Evolutionary conservation across 2,888 invertebrate genomes (phyloP).

Genomic region (Drosophila limbata): DNA sequence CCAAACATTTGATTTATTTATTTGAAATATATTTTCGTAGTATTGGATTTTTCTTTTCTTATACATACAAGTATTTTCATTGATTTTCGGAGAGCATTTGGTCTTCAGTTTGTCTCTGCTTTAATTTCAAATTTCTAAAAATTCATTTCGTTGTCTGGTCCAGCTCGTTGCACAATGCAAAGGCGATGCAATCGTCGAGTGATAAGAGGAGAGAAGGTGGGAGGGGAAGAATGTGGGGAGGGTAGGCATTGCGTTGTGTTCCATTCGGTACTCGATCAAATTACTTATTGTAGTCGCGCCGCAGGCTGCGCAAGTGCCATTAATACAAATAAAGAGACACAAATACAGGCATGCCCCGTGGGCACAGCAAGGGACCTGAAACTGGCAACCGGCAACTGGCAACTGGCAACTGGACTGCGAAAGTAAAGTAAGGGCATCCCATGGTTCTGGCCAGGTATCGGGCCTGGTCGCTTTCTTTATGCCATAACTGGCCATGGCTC

Average conservation of each 20-base stretch:
- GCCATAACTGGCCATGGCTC: slow-evolving; percentile 44
- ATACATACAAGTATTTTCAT: not conserved
- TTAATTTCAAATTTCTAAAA: slow-evolving; percentile 40
- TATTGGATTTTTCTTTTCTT: not conserved
- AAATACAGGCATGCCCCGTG: slow-evolving; percentile 56
- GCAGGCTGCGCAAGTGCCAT: slow-evolving; percentile 79
- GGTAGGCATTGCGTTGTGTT: slow-evolving; percentile 30
- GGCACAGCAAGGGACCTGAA: slow-evolving; percentile 20
- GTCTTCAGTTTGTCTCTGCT: slow-evolving; percentile 3
- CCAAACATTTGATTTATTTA: not conserved
- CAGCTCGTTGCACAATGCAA: slow-evolving; percentile 62
- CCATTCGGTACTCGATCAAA: slow-evolving; percentile 73
- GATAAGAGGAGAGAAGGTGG: slow-evolving; percentile 16
- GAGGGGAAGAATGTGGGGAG: not conserved
- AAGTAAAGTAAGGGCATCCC: slow-evolving; percentile 13
- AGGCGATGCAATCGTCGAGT: slow-evolving; percentile 48
- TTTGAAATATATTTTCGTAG: not conserved
- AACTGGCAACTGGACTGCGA: not conserved
- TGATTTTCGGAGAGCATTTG: slow-evolving; percentile 10
- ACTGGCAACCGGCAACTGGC: not conserved
- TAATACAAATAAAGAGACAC: slow-evolving; percentile 81
- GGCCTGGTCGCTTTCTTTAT: slow-evolving; percentile 46
- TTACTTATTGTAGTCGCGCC: slow-evolving; percentile 78
- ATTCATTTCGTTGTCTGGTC: slow-evolving; percentile 63
- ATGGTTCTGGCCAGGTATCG: slow-evolving; percentile 59